Base-by-base conservation (phyloP, 2,888 invertebrate species). In the Piscicola geometra region DNA sequence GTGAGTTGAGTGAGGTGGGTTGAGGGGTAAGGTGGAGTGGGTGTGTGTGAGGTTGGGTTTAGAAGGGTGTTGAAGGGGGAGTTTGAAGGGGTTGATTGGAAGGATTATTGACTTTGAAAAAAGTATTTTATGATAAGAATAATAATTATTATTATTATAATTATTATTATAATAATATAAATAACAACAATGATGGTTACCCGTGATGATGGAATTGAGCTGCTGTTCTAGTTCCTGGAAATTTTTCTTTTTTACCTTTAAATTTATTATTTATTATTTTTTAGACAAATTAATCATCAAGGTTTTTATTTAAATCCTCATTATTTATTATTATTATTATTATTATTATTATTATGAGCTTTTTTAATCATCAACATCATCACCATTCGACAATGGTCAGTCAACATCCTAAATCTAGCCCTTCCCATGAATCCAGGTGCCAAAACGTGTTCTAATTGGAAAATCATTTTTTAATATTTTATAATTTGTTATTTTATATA, bases 361-460 rank as follows among this genome's bases (percentile, higher is more conserved):
- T 66, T 66, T 30, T 66, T 66, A 66, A 41, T 41, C 15, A 41
- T 41, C 15, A 41, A 9, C n/a, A 56, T 5, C 3, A 5, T 21
- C 60, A 56, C 35, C 64, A 73, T 73, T 2, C 77, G 64, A 52
- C 79, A 77, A 64, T 79, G 77, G 33, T 79, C 79, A 0, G 82
- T 81, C 3, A 79, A 60, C 78, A 83, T 82, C 66, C 79, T 77
- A 67, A 83, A 81, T 71, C 76, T 76, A 0, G 81, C 81, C 69
- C 78, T 79, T 47, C 81, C 80, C 41, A 79, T 80, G 50, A 81
- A 75, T 33, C 78, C 79, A 1, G 83, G 83, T 0, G 82, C 80
- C 15, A 79, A 68, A 1, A 82, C 77, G 1, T 77, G 76, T 30
- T 81, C 83, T 83, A 78, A 60, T 50, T 9, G n/a, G n/a, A n/a